Evolutionary conservation across 2,888 invertebrate species (phyloP), one percentile per base, ranked within the genome.

Genomic region (Noctua pronuba): DNA sequence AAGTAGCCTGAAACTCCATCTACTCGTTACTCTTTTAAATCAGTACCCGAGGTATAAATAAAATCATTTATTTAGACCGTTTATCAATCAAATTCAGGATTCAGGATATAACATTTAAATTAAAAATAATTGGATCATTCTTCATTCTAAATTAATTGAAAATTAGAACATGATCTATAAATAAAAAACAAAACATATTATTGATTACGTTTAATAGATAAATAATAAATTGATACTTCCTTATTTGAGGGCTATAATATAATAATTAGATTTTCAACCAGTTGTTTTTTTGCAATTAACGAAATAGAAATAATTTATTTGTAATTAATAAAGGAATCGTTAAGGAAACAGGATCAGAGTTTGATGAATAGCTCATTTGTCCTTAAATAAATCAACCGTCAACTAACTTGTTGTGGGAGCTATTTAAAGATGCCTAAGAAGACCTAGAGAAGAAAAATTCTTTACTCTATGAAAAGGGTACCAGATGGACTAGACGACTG

Each of bases 31-130:
- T 38, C 13, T n/a, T 38, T 64, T 38, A 64, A 64, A 64, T 64
- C 64, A 64, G 3, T 4, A 21, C 8, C 2, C 7, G 1, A 21
- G 6, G 21, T 38, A 5, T 38, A 38, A 13, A 64, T 38, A 13
- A 38, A 16, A 64, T 38, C 13, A 41, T 64, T n/a, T 3, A 64
- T 64, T 38, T 7, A 24, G 24, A 64, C 55, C 31, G n/a, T 58
- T 41, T 66, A 74, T 66, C 24, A 81, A 55, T 52, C 55, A 81
- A 10, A 81, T 18, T 28, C 66, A 79, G 80, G 55, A 78, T 80
- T 21, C n/a, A 71, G 80, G 58, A 74, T 67, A 4, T 65, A 31
- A 81, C 55, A 41, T 67, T 75, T 66, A 41, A 28, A 49, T 46
- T 21, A 49, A 49, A 78, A 58, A 41, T 49, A 58, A 35, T 52